These are phyloP conservation scores for Cyprinodon brontotheroides DNA, from an alignment of 2,113 vertebrate species.

Conservation along the genomic window DNA sequence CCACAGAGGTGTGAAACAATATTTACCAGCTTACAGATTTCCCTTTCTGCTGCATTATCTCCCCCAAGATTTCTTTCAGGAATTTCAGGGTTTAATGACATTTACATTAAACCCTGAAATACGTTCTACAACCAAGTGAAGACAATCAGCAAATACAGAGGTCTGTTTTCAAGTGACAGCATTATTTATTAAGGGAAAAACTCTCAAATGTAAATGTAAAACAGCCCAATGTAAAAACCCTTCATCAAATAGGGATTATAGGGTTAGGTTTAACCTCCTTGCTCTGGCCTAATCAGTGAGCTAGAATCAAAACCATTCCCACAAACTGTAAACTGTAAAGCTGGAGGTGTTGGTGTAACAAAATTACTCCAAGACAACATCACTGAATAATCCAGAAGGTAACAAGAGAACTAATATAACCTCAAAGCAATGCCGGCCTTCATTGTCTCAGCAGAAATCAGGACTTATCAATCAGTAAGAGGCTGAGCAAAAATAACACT, in stretches of 20 bases:
- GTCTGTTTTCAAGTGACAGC: not conserved
- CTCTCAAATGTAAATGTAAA: not conserved
- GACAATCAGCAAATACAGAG: not conserved
- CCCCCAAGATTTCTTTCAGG: not conserved
- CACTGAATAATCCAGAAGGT: no score
- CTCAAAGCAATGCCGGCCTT: not conserved
- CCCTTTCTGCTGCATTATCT: not conserved
- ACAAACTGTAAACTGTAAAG: no score
- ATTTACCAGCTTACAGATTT: not conserved
- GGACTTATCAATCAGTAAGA: no score
- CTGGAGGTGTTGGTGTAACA: no score
- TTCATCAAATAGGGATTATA: not conserved
- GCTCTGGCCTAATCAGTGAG: no score
- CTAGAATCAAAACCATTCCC: no score
- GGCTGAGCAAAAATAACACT: no score
- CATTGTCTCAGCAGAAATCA: slow-evolving; percentile 12
- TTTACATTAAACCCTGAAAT: not conserved
- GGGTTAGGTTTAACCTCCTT: not conserved
- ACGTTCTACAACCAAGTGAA: not conserved
- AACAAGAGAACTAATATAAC: no score
- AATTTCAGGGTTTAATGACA: not conserved
- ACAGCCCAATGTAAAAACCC: not conserved
- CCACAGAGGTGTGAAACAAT: not conserved
- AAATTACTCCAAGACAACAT: no score
- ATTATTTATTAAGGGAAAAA: not conserved